Percentiles rank a stretch among this genome's conserved stretches.
These are phyloP conservation scores for Drosophila paranaensis DNA, from an alignment of 2,888 invertebrate species.

Conservation along the genomic window DNA sequence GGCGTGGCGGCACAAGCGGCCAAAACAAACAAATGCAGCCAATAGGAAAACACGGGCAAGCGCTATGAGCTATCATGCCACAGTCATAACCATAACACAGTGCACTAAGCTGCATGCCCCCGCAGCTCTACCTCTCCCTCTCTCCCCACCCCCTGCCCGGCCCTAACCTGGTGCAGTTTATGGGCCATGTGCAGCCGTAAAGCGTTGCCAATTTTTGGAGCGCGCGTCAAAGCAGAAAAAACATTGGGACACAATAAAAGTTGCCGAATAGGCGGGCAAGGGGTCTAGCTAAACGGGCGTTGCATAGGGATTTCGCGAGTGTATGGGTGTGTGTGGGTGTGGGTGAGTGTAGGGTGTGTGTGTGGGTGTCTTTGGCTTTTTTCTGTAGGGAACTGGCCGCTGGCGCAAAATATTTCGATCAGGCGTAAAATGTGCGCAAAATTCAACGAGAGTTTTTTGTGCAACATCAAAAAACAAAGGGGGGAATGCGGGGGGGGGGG, in stretches of 20 bases:
- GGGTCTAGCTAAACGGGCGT: slow-evolving; percentile 5
- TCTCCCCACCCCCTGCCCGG: neutral
- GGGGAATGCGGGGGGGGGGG: neutral
- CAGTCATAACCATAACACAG: slow-evolving; percentile 68
- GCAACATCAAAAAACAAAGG: slow-evolving; percentile 27
- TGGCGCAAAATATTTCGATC: slow-evolving; percentile 81
- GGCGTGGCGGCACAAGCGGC: slow-evolving; percentile 24
- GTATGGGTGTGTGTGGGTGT: slow-evolving; percentile 3
- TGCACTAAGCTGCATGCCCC: slow-evolving; percentile 45
- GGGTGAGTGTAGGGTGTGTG: neutral
- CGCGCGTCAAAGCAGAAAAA: slow-evolving; percentile 78
- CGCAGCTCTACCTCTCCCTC: neutral
- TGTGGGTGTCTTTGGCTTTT: slow-evolving; percentile 54
- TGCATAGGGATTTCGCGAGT: slow-evolving; percentile 4
- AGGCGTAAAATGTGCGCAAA: slow-evolving; percentile 83
- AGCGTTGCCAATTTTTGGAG: slow-evolving; percentile 75
- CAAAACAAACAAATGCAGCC: slow-evolving; percentile 72
- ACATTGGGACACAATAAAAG: slow-evolving; percentile 75
- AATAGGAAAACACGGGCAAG: slow-evolving; percentile 67
- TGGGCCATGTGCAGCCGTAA: slow-evolving; percentile 45
- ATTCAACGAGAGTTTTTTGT: slow-evolving; percentile 74
- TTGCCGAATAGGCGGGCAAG: slow-evolving; percentile 33
- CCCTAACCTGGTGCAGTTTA: slow-evolving; percentile 23
- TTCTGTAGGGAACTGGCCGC: slow-evolving; percentile 48
- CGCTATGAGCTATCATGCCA: slow-evolving; percentile 61